Base-by-base conservation (phyloP, 2,113 vertebrate genomes). In the Chlamydotis undulata region DNA sequence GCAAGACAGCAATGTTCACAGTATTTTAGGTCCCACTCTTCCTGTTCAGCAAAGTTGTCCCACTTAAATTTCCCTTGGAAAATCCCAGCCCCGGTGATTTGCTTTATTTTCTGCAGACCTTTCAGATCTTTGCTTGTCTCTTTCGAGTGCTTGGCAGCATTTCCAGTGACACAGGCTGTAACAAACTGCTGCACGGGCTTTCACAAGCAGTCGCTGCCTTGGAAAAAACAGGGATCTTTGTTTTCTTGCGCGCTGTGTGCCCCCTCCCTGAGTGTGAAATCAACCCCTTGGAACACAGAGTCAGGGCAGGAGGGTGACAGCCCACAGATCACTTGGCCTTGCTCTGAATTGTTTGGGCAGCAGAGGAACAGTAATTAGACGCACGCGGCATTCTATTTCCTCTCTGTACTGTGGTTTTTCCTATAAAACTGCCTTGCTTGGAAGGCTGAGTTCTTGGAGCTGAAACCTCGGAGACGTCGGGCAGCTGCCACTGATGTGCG, bases 341-440 rank as follows among this genome's bases (percentile, higher is more conserved):
- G 59, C 83, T 91, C 67, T 94, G 87, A 96, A 95, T 95, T 93
- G 89, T 85, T 84, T 79, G 91, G 96, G 89, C 90, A 96, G 69
- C 68, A 94, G 93, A 89, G 64, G 88, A 95, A 73, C 80, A 94
- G 93, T 87, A 96, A 94, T 84, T 91, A 94, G 84, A 96, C 77
- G 87, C 59, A 35, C 33, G 60, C 15, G 31, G 89, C 92, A 60
- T 95, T 94, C 74, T 80, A 71, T 71, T 96, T 95, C 87, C 87
- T 90, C 55, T 73, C 92, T 91, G 1, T 49, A 21, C 14, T 23
- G 87, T 69, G 77, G 10, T 50, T 95, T 96, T 91, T 92, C 29
- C 41, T 83, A 87, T 89, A 86, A 90, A 56, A 83, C 71, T 78
- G 83, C 56, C 73, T 96, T 76, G 77, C 78, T 90, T 22, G 61